Percentiles rank a stretch among this genome's conserved stretches.
These are phyloP conservation scores for Lates japonicus DNA, from an alignment of 2,797 vertebrate species.

Conservation along the genomic window DNA sequence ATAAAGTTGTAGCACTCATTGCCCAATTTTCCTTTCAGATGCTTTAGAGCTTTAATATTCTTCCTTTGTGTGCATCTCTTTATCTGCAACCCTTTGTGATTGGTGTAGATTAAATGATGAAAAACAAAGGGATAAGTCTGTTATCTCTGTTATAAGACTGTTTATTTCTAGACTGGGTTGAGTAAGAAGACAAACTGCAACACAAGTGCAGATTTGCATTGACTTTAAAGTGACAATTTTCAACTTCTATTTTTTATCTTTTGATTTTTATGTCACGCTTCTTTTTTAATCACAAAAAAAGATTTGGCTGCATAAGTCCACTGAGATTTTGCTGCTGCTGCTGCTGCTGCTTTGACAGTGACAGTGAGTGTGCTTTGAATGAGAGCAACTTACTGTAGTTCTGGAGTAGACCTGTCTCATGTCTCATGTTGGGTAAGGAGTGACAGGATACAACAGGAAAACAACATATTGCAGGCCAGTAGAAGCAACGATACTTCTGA, in stretches of 20 bases:
- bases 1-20: neutral
- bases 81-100: conserved; percentile 14
- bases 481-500: neutral
- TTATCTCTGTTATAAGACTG: neutral
- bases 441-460: conserved; percentile 12
- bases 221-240: conserved; percentile 35
- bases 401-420: conserved; percentile 28
- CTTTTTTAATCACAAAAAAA: neutral
- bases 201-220: neutral
- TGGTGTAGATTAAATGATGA: neutral
- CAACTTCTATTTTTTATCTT: conserved; percentile 12
- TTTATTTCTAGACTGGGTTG: conserved; percentile 43
- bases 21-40: conserved; percentile 25
- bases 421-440: conserved; percentile 6
- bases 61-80: conserved; percentile 11
- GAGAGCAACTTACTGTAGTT: conserved; percentile 34
- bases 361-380: conserved; percentile 41
- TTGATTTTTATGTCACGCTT: conserved; percentile 25
- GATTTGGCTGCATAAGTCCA: conserved; percentile 10
- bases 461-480: neutral
- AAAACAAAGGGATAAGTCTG: conserved; percentile 13
- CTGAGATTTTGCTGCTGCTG: conserved; percentile 42
- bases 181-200: conserved; percentile 2
- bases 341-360: conserved; percentile 34
- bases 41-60: conserved; percentile 10